Evolutionary conservation across 2,113 vertebrate genomes (phyloP).

Genomic region (Synchiropus splendidus): DNA sequence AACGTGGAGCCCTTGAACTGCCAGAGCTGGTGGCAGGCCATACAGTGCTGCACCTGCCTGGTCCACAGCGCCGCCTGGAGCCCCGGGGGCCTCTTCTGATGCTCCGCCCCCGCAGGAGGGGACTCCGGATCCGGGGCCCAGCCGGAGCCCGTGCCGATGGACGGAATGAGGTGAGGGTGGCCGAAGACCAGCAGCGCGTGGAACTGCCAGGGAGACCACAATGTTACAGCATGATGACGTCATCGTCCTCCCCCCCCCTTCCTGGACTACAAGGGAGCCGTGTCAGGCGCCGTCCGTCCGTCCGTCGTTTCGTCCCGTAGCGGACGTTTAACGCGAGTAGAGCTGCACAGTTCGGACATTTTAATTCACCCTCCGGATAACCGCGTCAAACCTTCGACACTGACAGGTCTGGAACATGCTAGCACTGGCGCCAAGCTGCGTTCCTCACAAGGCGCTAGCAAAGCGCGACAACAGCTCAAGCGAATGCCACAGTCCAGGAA

Average conservation of each 20-base stretch:
- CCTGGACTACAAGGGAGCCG: conserved; percentile 1
- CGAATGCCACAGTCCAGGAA: too few species aligned
- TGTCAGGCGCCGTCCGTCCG: background rate
- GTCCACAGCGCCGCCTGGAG: conserved; percentile 86
- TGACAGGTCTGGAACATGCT: too few species aligned
- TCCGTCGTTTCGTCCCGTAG: conserved; percentile 31
- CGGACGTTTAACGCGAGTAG: conserved; percentile 6
- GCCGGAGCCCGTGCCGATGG: conserved; percentile 31
- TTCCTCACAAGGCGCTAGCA: too few species aligned
- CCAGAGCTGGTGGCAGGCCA: conserved; percentile 97
- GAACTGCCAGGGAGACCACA: conserved; percentile 66
- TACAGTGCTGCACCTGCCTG: conserved; percentile 94
- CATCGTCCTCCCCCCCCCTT: background rate
- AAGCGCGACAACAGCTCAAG: too few species aligned
- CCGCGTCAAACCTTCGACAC: too few species aligned
- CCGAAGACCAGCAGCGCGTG: conserved; percentile 70
- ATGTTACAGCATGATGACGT: conserved; percentile 36
- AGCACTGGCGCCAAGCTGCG: too few species aligned
- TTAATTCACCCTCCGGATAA: too few species aligned
- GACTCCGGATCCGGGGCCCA: background rate
- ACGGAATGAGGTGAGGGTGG: conserved; percentile 67
- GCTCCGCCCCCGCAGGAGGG: background rate
- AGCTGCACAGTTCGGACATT: too few species aligned
- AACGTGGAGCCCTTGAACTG: conserved; percentile 95
- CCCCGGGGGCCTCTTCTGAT: conserved; percentile 82